Base-by-base conservation (phyloP, 1,140 invertebrate species). In the Grapholita molesta region DNA sequence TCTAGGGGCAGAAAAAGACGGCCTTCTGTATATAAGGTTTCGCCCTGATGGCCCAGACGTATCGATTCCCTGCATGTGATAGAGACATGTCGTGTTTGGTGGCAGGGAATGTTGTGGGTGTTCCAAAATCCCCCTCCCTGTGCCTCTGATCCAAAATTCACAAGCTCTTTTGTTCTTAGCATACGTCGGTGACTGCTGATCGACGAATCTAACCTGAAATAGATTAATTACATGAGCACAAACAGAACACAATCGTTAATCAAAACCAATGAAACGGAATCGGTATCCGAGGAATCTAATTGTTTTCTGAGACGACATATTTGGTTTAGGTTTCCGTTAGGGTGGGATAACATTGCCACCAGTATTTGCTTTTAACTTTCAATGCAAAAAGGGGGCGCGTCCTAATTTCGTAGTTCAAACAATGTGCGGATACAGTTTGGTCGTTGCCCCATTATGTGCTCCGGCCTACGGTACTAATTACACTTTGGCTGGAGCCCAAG, bases 21-120 rank as follows among this genome's bases (percentile, higher is more conserved):
- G 93, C 66, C 94, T 92, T 28, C 94, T 93, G 78, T 95, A 95
- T 32, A 93, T 93, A 67, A 94, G 85, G 53, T 94, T 94, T 38
- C 94, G 84, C 32, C 93, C 94, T 1, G 94, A 94, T 0, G 93
- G 91, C 7, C 93, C 86, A 1, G 94, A 89, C 2, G 93, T 93
- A 76, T 94, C 93, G 66, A 94, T 93, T 2, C 93, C 93, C 76
- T 96, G 95, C 79, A 97, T 94, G 79, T 97, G 96, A 85, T 97
- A 98, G 12, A 97, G 93, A 81, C 97, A 98, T 0, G 96, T 97
- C 7, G 96, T 97, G 80, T 97, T 97, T 0, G 96, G 94, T 0
- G 97, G 95, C 30, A 97, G 83, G 0, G 96, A 97, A 82, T 97
- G 96, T 30, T 94, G 92, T 0, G 97, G 97, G 72, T 95, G 97